Evolutionary conservation across 2,888 invertebrate genomes (phyloP).

Genomic region (Sturmia bella): DNA sequence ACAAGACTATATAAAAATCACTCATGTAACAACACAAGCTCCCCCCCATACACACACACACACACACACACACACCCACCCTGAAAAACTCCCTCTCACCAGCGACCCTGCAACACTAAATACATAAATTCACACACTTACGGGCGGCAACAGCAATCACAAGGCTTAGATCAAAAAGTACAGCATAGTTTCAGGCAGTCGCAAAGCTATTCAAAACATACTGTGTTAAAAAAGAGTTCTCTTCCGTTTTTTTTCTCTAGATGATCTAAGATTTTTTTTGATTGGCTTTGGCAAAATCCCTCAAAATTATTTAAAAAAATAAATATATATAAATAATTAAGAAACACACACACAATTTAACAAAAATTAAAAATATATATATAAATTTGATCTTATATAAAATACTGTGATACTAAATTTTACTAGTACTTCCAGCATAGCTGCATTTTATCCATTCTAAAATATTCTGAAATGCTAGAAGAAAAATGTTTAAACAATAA

Average conservation of each 20-base stretch:
- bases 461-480: conserved; percentile 79
- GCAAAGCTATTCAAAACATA: too few relatives aligned
- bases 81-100: too few relatives aligned
- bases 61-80: conserved; percentile 3
- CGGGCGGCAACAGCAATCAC: background rate
- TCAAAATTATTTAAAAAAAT: conserved; percentile 45
- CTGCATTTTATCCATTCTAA: conserved; percentile 82
- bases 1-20: conserved; percentile 24
- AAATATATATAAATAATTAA: conserved; percentile 59
- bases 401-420: conserved; percentile 83
- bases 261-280: conserved; percentile 34
- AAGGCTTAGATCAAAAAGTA: conserved; percentile 35
- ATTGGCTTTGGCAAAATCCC: conserved; percentile 10
- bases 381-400: conserved; percentile 81
- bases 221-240: too few relatives aligned
- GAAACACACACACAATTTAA: conserved; percentile 50
- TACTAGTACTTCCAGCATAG: conserved; percentile 83
- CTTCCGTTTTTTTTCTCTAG: background rate
- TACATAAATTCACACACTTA: background rate
- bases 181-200: conserved; percentile 13
- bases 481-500: conserved; percentile 64
- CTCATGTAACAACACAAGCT: conserved; percentile 22
- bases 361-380: conserved; percentile 66
- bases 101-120: background rate
- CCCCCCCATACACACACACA: background rate